These are phyloP conservation scores for Cacatua alba DNA, from an alignment of 2,113 vertebrate genomes.

Conservation along the genomic window DNA sequence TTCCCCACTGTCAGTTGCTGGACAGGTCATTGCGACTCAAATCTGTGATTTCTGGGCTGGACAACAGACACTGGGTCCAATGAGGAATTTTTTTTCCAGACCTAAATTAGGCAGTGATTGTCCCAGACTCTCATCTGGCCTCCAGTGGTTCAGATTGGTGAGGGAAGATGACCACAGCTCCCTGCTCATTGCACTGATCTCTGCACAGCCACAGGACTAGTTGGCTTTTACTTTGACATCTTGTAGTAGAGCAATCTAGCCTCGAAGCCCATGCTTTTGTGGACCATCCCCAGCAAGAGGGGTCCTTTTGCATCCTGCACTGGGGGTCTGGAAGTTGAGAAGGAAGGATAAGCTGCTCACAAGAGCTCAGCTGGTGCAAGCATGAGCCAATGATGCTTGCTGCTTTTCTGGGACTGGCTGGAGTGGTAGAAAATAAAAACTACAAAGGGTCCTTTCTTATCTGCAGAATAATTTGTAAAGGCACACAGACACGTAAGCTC, in stretches of 20 bases:
- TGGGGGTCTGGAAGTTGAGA: background rate
- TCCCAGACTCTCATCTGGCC: background rate
- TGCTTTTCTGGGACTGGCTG: background rate
- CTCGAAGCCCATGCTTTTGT: background rate
- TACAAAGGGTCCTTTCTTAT: background rate
- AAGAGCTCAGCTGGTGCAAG: background rate
- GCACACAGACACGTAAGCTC: background rate
- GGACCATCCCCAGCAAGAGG: background rate
- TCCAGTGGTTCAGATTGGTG: background rate
- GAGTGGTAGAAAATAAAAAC: background rate
- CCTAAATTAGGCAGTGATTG: background rate
- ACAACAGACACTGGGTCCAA: background rate
- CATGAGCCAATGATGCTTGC: fast-evolving
- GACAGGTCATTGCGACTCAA: background rate
- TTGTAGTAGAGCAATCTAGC: background rate
- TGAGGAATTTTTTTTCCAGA: background rate
- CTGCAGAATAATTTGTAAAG: background rate
- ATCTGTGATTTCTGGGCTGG: background rate
- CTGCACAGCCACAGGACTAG: background rate
- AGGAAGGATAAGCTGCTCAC: background rate
- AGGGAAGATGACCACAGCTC: background rate
- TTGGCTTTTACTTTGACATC: background rate
- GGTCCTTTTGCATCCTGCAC: background rate
- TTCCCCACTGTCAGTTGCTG: background rate
- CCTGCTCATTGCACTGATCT: background rate